phyloP scores from a whole-genome alignment of 2,888 invertebrate genomes.

The Orchesella flavescens region DNA sequence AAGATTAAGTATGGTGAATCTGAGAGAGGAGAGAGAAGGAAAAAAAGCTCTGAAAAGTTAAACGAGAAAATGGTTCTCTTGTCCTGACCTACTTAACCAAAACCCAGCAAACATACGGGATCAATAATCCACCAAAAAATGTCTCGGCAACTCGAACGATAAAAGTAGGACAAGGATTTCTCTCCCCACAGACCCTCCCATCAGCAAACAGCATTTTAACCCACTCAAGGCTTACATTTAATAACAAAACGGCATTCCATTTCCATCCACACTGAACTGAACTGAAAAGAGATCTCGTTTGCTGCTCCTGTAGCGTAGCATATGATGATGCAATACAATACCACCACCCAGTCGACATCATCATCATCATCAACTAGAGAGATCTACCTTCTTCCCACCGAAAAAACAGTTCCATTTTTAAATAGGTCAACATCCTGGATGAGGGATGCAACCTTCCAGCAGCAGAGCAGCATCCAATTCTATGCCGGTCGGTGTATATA shows the following conservation, averaged over 20 bases:
- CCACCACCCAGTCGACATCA: neutral
- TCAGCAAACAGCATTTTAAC: constrained; percentile 61
- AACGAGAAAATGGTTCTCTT: constrained; percentile 63
- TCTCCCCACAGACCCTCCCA: constrained; percentile 67
- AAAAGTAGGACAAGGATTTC: constrained; percentile 70
- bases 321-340: constrained; percentile 40
- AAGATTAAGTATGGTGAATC: neutral
- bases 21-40: neutral
- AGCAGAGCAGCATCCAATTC: constrained; percentile 1
- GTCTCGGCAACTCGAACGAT: constrained; percentile 66
- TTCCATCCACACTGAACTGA: neutral
- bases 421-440: constrained; percentile 67
- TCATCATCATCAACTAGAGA: no score
- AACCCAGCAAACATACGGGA: constrained; percentile 68
- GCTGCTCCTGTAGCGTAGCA: neutral
- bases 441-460: constrained; percentile 54
- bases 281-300: neutral
- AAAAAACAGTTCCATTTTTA: constrained; percentile 62
- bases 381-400: constrained; percentile 60
- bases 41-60: neutral
- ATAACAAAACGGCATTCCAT: constrained; percentile 54
- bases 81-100: constrained; percentile 70
- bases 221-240: constrained; percentile 61
- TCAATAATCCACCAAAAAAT: constrained; percentile 70
- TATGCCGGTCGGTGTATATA: no score